A percentile compares a stretch with the other conserved stretches of the same genome.
phyloP scores from a whole-genome alignment of 2,113 vertebrate species.

The Trichechus manatus region DNA sequence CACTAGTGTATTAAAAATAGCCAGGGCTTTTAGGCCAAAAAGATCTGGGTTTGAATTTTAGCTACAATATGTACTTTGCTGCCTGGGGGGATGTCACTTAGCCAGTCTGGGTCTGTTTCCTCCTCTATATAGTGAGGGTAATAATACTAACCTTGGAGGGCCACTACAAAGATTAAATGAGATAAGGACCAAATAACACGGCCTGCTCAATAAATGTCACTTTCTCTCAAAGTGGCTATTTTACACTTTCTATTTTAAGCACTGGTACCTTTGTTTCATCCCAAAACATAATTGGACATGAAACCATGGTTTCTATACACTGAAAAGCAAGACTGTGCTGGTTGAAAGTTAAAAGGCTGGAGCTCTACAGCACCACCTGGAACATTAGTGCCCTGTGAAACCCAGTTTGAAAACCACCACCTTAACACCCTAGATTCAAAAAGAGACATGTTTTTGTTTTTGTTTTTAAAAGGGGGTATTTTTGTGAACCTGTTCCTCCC shows the following conservation, averaged over 20 bases:
- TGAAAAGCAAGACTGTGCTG: background rate
- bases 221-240: background rate
- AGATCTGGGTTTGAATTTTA: background rate
- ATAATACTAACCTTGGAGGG: background rate
- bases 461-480: background rate
- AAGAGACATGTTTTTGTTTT: background rate
- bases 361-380: background rate
- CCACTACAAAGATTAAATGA: background rate
- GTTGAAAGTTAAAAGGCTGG: background rate
- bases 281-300: background rate
- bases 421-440: background rate
- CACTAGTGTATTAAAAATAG: background rate
- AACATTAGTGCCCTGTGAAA: background rate
- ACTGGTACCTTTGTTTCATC: background rate
- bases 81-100: background rate
- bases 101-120: background rate
- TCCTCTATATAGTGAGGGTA: background rate
- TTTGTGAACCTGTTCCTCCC: background rate
- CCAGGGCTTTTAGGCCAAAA: background rate
- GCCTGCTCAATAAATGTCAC: background rate
- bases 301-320: constrained; percentile 6
- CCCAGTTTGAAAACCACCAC: background rate
- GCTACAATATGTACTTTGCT: background rate
- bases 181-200: background rate
- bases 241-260: background rate